These are phyloP conservation scores for Calliopsis andreniformis DNA, from an alignment of 1,140 invertebrate species.

Conservation along the genomic window DNA sequence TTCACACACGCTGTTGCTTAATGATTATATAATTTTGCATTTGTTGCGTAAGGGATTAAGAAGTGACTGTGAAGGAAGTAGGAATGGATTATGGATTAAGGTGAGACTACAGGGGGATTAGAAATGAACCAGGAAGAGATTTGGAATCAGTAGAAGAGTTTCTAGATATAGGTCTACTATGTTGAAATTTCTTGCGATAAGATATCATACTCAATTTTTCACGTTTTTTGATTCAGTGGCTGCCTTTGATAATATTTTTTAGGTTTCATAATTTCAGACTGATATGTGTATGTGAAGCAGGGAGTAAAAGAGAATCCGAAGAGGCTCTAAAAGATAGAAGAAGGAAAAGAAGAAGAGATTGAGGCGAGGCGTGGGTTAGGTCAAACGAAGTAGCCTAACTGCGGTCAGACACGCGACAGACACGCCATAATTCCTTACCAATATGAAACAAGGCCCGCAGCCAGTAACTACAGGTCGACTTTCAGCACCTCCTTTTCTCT, in stretches of 20 bases:
- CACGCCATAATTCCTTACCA: constrained; percentile 66
- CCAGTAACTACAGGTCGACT: constrained; percentile 30
- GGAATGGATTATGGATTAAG: too few relatives aligned
- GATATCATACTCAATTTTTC: too few relatives aligned
- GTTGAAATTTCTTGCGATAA: too few relatives aligned
- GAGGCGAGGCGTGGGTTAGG: constrained; percentile 48
- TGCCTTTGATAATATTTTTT: neutral
- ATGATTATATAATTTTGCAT: too few relatives aligned
- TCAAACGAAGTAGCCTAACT: constrained; percentile 62
- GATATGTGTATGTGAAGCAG: neutral
- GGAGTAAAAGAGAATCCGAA: constrained; percentile 11
- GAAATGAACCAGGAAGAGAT: too few relatives aligned
- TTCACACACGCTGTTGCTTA: too few relatives aligned
- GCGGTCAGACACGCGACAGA: constrained; percentile 68
- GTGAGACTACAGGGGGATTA: too few relatives aligned
- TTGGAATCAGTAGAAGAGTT: too few relatives aligned
- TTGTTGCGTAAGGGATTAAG: too few relatives aligned
- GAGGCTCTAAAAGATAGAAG: constrained; percentile 13
- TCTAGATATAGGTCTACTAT: too few relatives aligned
- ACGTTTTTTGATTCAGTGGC: too few relatives aligned
- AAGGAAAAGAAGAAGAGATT: constrained; percentile 32
- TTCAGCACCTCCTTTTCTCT: constrained; percentile 61
- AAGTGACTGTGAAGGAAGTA: too few relatives aligned
- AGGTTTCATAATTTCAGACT: neutral
- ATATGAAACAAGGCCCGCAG: constrained; percentile 57